Evolutionary conservation across 1,140 invertebrate genomes (phyloP).

Genomic region (Danaus plexippus): DNA sequence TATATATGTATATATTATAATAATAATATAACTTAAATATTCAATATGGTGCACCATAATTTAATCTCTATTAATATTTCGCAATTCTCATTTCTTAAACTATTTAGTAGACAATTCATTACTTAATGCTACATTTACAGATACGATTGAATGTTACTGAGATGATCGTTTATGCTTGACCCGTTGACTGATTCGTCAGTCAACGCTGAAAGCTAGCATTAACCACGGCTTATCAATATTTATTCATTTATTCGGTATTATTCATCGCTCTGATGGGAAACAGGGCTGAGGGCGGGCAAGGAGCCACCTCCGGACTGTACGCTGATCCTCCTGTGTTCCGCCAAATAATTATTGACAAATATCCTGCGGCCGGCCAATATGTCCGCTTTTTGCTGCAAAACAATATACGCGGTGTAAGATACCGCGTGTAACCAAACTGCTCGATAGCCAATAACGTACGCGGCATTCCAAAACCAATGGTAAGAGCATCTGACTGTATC

Average conservation of each 20-base stretch:
- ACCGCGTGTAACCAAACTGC: constrained; percentile 37
- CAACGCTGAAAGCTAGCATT: constrained; percentile 8
- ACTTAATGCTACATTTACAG: constrained; percentile 30
- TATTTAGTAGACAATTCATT: constrained; percentile 41
- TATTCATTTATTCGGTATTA: constrained; percentile 39
- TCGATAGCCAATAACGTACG: constrained; percentile 34
- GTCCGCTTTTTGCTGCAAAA: constrained; percentile 73
- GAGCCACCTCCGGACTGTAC: constrained; percentile 69
- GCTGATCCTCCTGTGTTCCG: constrained; percentile 72
- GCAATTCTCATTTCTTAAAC: constrained; percentile 47
- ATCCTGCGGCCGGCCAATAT: constrained; percentile 72
- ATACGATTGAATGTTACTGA: constrained; percentile 9
- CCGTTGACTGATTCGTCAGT: neutral
- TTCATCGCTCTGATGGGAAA: constrained; percentile 68
- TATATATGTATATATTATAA: constrained; percentile 15
- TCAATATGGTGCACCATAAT: constrained; percentile 59
- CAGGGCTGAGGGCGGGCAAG: constrained; percentile 65
- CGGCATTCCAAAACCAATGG: constrained; percentile 51
- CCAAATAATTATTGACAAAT: constrained; percentile 74
- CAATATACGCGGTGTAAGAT: constrained; percentile 54
- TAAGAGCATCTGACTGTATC: neutral
- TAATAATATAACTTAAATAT: constrained; percentile 19
- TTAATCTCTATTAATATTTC: constrained; percentile 53
- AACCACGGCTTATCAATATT: constrained; percentile 6
- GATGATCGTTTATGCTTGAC: constrained; percentile 13